Percentiles rank a stretch among this genome's conserved stretches.
Evolutionary conservation across 1,140 invertebrate species (phyloP).

Genomic region (Drosophila sulfurigaster): DNA sequence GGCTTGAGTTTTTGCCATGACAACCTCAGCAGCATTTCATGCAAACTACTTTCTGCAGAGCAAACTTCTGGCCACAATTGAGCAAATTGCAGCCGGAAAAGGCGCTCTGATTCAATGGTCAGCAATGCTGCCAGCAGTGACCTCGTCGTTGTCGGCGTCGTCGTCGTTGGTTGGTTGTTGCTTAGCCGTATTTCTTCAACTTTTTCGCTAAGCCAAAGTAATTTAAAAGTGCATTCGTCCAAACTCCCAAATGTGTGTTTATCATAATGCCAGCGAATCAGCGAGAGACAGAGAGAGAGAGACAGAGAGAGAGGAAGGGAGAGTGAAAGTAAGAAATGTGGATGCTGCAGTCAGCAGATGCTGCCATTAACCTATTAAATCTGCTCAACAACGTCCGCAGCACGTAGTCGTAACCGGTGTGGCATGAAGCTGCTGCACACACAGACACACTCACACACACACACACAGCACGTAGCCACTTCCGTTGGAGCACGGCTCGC

Average conservation of each 20-base stretch:
- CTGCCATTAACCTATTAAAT: slow-evolving; percentile 79
- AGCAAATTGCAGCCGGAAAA: slow-evolving; percentile 77
- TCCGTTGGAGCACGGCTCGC: slow-evolving; percentile 54
- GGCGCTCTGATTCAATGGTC: slow-evolving; percentile 73
- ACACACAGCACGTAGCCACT: slow-evolving; percentile 78
- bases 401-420: slow-evolving; percentile 55
- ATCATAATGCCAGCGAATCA: slow-evolving; percentile 69
- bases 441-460: slow-evolving; percentile 32
- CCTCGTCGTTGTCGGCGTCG: slow-evolving; percentile 15
- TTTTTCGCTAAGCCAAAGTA: slow-evolving; percentile 57
- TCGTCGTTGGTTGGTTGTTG: not conserved
- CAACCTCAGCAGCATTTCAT: slow-evolving; percentile 53
- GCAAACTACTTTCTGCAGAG: slow-evolving; percentile 47
- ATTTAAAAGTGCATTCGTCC: slow-evolving; percentile 72
- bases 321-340: not conserved
- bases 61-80: slow-evolving; percentile 70
- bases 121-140: slow-evolving; percentile 9
- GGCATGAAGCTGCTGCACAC: slow-evolving; percentile 39
- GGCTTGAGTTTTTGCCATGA: slow-evolving; percentile 14
- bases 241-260: slow-evolving; percentile 74
- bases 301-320: not conserved
- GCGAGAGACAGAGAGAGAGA: no score
- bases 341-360: slow-evolving; percentile 32
- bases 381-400: slow-evolving; percentile 67
- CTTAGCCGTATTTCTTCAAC: slow-evolving; percentile 39